Evolutionary conservation across 2,797 vertebrate species (phyloP).

Genomic region (Epinephelus awoara): DNA sequence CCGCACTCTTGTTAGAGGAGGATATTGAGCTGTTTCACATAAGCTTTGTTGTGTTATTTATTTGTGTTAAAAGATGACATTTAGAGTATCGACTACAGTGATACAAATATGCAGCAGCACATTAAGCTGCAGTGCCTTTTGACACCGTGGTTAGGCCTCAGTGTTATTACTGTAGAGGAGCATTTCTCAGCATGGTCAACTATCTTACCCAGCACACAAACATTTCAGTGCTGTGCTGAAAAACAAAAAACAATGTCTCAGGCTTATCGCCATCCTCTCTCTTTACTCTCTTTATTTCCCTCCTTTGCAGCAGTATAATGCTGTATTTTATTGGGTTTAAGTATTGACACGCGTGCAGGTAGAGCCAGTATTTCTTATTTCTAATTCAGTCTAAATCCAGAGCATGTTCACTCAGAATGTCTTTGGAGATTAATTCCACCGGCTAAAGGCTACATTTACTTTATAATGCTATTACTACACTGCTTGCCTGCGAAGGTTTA

Average conservation of each 20-base stretch:
- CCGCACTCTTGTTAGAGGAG: constrained; percentile 25
- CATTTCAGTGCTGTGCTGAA: not conserved
- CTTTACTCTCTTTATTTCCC: not conserved
- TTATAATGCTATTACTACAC: constrained; percentile 5
- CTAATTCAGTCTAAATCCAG: constrained; percentile 12
- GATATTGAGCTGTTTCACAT: constrained; percentile 36
- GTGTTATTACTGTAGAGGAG: constrained; percentile 30
- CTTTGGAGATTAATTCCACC: constrained; percentile 13
- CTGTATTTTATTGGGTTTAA: not conserved
- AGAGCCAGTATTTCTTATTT: constrained; percentile 14
- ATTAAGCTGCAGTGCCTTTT: constrained; percentile 25
- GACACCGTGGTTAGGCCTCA: constrained; percentile 1
- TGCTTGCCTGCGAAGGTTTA: not conserved
- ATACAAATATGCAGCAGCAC: constrained; percentile 23
- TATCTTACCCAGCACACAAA: constrained; percentile 4
- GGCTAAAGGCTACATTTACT: constrained; percentile 1
- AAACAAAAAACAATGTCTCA: not conserved
- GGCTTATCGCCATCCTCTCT: not conserved
- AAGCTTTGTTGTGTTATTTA: constrained; percentile 35
- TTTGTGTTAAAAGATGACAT: constrained; percentile 42
- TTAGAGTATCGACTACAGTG: constrained; percentile 29
- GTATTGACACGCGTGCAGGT: not conserved
- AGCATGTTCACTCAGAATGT: not conserved
- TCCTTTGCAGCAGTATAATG: not conserved
- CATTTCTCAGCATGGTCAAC: constrained; percentile 23